Evolutionary conservation across 2,113 vertebrate species (phyloP), one percentile per base, ranked within the genome.

Genomic region (Spilogale gracilis): DNA sequence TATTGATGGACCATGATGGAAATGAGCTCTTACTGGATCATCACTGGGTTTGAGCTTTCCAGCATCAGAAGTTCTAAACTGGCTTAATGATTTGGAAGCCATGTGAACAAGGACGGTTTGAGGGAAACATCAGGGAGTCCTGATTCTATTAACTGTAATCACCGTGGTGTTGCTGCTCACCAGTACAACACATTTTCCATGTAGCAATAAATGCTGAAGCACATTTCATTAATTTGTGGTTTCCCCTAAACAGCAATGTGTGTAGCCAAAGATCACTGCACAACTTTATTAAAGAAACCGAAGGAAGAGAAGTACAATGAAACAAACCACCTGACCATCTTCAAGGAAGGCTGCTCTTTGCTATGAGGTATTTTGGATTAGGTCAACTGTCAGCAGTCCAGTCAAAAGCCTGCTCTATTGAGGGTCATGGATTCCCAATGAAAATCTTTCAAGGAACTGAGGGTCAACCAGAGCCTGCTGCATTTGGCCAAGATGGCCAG

Each of bases 211-310:
- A 93, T 17, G 60, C 73, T 20, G 93, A 97, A 65, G 10, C 56
- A 96, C 84, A 93, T 97, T 96, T 65, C 87, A 88, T 98, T 98
- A 98, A 97, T 79, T 97, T 30, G 10, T 48, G 76, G 89, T 80
- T 95, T 97, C 78, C 93, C 52, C 96, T 93, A 85, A 88, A 95
- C 27, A 93, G n/a, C 65, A 86, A 61, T 4, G 30, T 1, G 30
- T 89, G 90, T 88, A 82, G 52, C 54, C n/a, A 4, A 74, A 94
- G 76, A 76, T 38, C 27, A 4, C 61, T 45, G n/a, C 80, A 54
- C 61, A 48, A 74, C 63, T 74, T 89, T 79, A 94, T 78, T 43
- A 89, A 94, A 94, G 63, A 45, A 88, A 56, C 17, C 20, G 30
- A 89, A 90, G 6, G 56, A 23, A 71, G 45, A 3, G 23, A 85